phyloP scores from a whole-genome alignment of 2,888 invertebrate species.

The Drosophila paranaensis region DNA sequence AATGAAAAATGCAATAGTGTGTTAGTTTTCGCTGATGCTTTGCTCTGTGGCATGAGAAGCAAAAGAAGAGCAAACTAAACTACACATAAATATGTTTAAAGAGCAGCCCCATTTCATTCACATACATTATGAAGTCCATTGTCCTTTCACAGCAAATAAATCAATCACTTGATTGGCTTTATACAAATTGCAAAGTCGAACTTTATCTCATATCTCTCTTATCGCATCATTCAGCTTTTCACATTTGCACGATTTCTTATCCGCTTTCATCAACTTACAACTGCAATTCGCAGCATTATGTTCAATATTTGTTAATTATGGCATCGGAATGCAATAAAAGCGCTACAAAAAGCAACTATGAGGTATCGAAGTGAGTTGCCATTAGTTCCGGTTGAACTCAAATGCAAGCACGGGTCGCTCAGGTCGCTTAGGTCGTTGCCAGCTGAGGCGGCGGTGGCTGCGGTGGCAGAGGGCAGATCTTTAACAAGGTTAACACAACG shows the following conservation, averaged over 20 bases:
- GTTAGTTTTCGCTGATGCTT: constrained; percentile 32
- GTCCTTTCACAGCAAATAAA: too few relatives aligned
- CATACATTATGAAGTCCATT: too few relatives aligned
- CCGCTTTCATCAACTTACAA: constrained; percentile 5
- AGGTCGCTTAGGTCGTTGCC: constrained; percentile 38
- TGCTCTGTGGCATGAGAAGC: background rate
- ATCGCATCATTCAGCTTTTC: background rate
- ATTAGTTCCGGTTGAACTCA: constrained; percentile 32
- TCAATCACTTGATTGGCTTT: background rate
- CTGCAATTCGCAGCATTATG: constrained; percentile 5
- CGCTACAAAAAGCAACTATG: constrained; percentile 22
- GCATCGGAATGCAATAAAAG: constrained; percentile 35
- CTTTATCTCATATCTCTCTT: background rate
- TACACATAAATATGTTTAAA: background rate
- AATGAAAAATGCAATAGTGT: constrained; percentile 67
- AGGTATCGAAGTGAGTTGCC: constrained; percentile 34
- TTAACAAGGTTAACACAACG: constrained; percentile 74
- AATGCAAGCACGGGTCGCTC: constrained; percentile 21
- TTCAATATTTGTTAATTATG: constrained; percentile 45
- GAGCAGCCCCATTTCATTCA: background rate
- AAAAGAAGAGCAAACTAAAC: background rate
- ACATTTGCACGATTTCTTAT: background rate
- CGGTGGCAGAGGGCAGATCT: constrained; percentile 22
- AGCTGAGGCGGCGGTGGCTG: background rate
- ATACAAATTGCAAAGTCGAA: background rate